Evolutionary conservation across 37 sponge, comb jelly and placozoan genomes (phyloP).

Genomic region (Diacarnus erythraeanus): DNA sequence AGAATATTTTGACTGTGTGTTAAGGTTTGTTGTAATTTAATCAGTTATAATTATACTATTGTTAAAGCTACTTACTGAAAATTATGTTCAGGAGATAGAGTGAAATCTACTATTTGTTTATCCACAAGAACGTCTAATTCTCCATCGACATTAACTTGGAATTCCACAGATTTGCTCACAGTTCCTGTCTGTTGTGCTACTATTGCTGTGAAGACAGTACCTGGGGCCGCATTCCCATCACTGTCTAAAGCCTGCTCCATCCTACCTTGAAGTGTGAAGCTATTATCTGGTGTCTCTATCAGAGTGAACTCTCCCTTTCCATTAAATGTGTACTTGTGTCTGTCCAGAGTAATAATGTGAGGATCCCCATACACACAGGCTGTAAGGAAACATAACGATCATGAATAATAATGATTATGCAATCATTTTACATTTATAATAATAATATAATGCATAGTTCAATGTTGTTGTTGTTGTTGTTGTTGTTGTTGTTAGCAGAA

Average conservation of each 20-base stretch:
- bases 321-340: constrained; percentile 70
- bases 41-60: too few species aligned
- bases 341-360: constrained; percentile 75
- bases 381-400: constrained; percentile 5
- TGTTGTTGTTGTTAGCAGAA: too few species aligned
- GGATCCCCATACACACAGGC: constrained; percentile 75
- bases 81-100: too few species aligned
- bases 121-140: too few species aligned
- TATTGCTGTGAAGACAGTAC: constrained; percentile 69
- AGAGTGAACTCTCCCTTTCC: constrained; percentile 74
- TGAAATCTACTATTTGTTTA: too few species aligned
- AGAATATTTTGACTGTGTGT: too few species aligned
- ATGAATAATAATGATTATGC: neutral
- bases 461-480: too few species aligned
- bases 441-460: too few species aligned
- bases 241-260: constrained; percentile 44
- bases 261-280: constrained; percentile 71
- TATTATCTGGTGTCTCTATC: constrained; percentile 45
- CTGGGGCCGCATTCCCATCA: constrained; percentile 10
- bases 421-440: neutral
- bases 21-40: too few species aligned
- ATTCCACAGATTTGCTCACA: neutral
- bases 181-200: constrained; percentile 25
- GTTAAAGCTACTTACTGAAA: too few species aligned
- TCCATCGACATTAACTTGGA: too few species aligned